Evolutionary conservation across 2,113 vertebrate species (phyloP).

Genomic region (Phrynosoma platyrhinos): DNA sequence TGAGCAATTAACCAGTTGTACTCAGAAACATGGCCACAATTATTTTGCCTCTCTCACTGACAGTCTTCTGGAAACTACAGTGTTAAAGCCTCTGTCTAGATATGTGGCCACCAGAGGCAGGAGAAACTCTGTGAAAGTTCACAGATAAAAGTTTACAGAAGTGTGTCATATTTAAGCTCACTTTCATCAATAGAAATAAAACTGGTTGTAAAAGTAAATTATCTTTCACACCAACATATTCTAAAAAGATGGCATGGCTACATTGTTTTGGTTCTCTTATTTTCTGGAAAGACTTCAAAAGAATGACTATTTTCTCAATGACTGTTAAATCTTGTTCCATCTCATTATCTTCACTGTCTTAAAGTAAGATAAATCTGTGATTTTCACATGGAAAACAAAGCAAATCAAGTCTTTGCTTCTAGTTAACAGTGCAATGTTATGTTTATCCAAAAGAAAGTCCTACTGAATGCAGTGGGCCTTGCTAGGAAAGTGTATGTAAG

Average conservation of each 20-base stretch:
- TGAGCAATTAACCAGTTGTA: background rate
- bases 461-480: too few relatives aligned
- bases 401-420: too few relatives aligned
- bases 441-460: background rate
- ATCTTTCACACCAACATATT: background rate
- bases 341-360: background rate
- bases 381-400: background rate
- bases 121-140: background rate
- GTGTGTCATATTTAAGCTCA: background rate
- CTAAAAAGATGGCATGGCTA: background rate
- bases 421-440: background rate
- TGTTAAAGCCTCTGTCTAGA: background rate
- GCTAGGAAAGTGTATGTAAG: background rate
- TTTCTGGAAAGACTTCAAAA: background rate
- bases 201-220: background rate
- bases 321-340: background rate
- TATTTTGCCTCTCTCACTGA: background rate
- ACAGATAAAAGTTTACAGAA: background rate
- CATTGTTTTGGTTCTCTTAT: background rate
- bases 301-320: background rate
- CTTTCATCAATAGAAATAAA: background rate
- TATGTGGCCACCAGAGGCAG: background rate
- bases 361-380: background rate
- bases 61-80: background rate
- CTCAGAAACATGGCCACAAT: background rate